phyloP scores from a whole-genome alignment of 2,113 vertebrate species.

The Nycticebus coucang region DNA sequence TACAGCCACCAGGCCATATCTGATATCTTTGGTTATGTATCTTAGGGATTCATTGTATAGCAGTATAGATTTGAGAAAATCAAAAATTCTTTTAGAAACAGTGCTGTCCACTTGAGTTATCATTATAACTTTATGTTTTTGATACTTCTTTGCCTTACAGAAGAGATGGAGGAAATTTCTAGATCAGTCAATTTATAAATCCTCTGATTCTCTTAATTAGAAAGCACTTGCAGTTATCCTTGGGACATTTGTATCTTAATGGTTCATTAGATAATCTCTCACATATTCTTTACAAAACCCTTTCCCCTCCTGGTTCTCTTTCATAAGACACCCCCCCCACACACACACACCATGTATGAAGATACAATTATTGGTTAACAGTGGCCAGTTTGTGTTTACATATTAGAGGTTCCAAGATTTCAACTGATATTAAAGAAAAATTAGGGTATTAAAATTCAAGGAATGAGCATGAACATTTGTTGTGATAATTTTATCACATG shows the following conservation, averaged over 20 bases:
- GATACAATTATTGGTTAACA: background rate
- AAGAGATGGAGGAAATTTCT: background rate
- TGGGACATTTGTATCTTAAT: background rate
- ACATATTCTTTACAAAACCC: background rate
- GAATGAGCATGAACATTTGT: background rate
- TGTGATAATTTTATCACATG: background rate
- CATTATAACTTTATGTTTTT: background rate
- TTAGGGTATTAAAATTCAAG: background rate
- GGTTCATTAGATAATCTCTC: background rate
- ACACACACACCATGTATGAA: too few relatives aligned
- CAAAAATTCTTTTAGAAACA: background rate
- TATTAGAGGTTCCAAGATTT: background rate
- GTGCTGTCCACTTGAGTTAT: background rate
- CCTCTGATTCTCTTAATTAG: background rate
- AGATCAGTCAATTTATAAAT: background rate
- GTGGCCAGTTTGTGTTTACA: background rate
- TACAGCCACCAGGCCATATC: background rate
- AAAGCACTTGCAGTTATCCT: background rate
- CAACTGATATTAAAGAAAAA: background rate
- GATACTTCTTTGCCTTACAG: background rate
- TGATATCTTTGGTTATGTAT: background rate
- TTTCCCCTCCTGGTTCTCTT: background rate
- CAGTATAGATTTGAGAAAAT: background rate
- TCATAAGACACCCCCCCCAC: background rate
- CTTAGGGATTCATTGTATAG: background rate